Percentiles rank a stretch among this genome's conserved stretches.
phyloP scores from a whole-genome alignment of 2,113 vertebrate species.

The Scortum barcoo region DNA sequence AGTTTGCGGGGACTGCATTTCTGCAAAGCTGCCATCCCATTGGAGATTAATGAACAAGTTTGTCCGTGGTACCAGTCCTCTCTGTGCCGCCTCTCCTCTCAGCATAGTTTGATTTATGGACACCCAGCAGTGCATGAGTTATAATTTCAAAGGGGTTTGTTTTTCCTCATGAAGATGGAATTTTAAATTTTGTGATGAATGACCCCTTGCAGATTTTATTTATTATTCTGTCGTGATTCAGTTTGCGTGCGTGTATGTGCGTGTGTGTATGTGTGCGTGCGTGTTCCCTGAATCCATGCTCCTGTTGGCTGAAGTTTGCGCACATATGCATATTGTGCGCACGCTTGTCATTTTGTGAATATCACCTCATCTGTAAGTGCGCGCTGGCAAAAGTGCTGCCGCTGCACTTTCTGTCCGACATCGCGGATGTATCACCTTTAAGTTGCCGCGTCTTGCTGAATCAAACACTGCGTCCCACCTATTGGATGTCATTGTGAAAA shows the following conservation, averaged over 20 bases:
- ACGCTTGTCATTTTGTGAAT: slow-evolving; percentile 37
- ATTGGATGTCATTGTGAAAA: slow-evolving; percentile 55
- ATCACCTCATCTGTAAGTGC: slow-evolving; percentile 39
- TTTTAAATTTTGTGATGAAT: slow-evolving; percentile 83
- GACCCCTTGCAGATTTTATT: slow-evolving; percentile 69
- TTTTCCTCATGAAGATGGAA: slow-evolving; percentile 81
- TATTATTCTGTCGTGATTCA: slow-evolving; percentile 53
- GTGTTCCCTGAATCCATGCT: background rate
- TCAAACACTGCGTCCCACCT: slow-evolving; percentile 57
- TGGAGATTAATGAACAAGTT: slow-evolving; percentile 80
- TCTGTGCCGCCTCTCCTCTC: slow-evolving; percentile 62
- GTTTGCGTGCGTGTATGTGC: background rate
- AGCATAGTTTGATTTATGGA: slow-evolving; percentile 78
- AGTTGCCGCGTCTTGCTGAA: slow-evolving; percentile 46
- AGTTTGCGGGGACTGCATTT: slow-evolving; percentile 58
- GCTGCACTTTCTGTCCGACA: slow-evolving; percentile 34
- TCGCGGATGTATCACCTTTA: slow-evolving; percentile 43
- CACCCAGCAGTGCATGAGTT: slow-evolving; percentile 76
- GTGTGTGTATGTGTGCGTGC: background rate
- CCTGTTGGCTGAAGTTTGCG: background rate
- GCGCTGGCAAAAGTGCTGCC: slow-evolving; percentile 45
- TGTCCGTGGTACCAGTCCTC: slow-evolving; percentile 63
- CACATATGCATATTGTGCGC: background rate
- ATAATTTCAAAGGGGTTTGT: slow-evolving; percentile 80
- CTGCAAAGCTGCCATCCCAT: slow-evolving; percentile 68